Conservation (phyloP, 1,140 invertebrate genomes). For the Aphis gossypii region DNA sequence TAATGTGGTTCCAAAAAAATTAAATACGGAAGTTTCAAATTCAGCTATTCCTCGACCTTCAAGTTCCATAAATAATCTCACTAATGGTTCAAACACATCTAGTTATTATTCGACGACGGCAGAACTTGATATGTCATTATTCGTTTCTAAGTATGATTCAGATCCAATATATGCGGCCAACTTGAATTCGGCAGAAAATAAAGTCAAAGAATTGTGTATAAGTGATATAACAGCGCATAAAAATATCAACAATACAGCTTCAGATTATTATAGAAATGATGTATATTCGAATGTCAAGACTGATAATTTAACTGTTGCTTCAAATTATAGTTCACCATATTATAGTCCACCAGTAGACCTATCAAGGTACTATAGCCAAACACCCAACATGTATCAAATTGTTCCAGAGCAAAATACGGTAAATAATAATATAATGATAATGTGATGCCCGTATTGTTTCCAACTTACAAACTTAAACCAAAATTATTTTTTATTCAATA, state of each 20-base stretch:
- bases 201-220: slow-evolving; percentile 60
- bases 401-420: slow-evolving; percentile 45
- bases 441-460: not conserved
- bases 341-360: slow-evolving; percentile 55
- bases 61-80: not conserved
- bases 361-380: slow-evolving; percentile 42
- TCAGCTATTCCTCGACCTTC: slow-evolving; percentile 52
- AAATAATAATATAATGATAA: not conserved
- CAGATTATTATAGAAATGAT: slow-evolving; percentile 41
- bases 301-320: slow-evolving; percentile 29
- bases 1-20: slow-evolving; percentile 22
- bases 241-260: not conserved
- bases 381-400: slow-evolving; percentile 34
- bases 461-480: not conserved
- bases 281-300: not conserved
- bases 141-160: slow-evolving; percentile 31
- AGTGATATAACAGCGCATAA: slow-evolving; percentile 7
- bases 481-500: not conserved
- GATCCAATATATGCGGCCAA: slow-evolving; percentile 58
- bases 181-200: slow-evolving; percentile 55
- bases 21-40: slow-evolving; percentile 40
- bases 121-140: not conserved
- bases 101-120: not conserved
- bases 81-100: slow-evolving; percentile 16
- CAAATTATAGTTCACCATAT: slow-evolving; percentile 29